Evolutionary conservation across 2,113 vertebrate genomes (phyloP), one percentile per base, ranked within the genome.

Genomic region (Mugil cephalus): DNA sequence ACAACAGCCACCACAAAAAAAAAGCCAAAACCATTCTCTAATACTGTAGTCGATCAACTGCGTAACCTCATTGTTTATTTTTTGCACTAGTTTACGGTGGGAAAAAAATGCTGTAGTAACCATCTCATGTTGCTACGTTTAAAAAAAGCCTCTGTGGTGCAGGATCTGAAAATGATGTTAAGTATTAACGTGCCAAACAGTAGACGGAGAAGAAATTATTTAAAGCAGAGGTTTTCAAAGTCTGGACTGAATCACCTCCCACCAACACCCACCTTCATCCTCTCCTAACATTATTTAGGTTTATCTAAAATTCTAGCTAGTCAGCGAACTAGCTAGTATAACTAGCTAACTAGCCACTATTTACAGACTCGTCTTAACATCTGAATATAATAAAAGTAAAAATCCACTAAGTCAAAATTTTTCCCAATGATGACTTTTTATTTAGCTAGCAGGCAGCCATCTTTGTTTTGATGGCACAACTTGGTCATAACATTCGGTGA

Each of bases 81-180:
- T 96, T 95, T 95, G 96, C 96, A 96, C 96, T 96, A 95, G 88
- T 92, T 92, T 93, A 90, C 88, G 89, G 93, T 85, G 90, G 93
- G 24, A 3, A 30, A 94, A 91, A 89, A 59, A 45, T 72, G 11
- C 73, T 89, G 80, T 83, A 89, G 74, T 93, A 89, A 87, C 91
- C 93, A 89, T 93, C 93, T 94, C 89, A 92, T 93, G 83, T 94
- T 87, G 92, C 94, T 90, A 86, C 91, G 88, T 91, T 82, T 82
- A 11, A 61, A 85, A 74, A n/a, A 30, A 3, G 59, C 85, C 77
- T 92, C 47, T 87, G 91, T 93, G 90, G 93, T 91, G 94, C 95
- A 77, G 80, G 68, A 87, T 60, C 34, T 67, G 35, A 74, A 67
- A 69, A 76, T 34, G 24, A 75, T 74, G 18, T 68, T 30, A 68